Evolutionary conservation across 2,113 vertebrate genomes (phyloP), one percentile per base, ranked within the genome.

Genomic region (Rhabdomys dilectus): DNA sequence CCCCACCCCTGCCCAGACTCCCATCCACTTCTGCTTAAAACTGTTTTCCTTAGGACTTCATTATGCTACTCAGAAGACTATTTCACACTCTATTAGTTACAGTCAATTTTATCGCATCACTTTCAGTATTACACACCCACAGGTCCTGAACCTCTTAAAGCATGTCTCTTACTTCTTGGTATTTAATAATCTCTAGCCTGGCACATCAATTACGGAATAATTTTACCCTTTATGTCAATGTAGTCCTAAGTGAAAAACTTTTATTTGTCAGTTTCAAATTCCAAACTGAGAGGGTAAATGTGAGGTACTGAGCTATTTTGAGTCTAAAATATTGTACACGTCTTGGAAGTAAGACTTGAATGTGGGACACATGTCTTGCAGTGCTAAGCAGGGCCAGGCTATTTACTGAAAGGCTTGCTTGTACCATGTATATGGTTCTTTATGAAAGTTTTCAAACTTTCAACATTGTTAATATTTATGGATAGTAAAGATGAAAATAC

Each of bases 61-160:
- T 95, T 93, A 93, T 87, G 97, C 96, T 93, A 42, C 91, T 93
- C 89, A 81, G 94, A 94, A 98, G 97, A 91, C 88, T 92, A 84
- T 98, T 98, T 92, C 89, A 96, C 58, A 93, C 93, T 94, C 78
- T 97, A 97, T 98, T 98, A 98, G 98, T 95, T 89, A 91, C 84
- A 96, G 96, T 98, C 93, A 91, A 62, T 98, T 98, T 98, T 96
- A 92, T 96, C 12, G 6, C 89, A 93, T 91, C 97, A 92, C 31
- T 97, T 84, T 88, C 93, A 96, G 84, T 68, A 94, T 91, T 68
- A 97, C 96, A 95, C 22, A 84, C 68, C 58, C 92, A 94, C 39
- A 88, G 92, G 93, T 97, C 94, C 91, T 95, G 89, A 64, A 73
- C 29, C 68, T 97, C 73, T 88, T 93, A 95, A 94, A 94, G 53